Evolutionary conservation across 30 jellyfish, hydroid and myxozoan species (phyloP), one percentile per base, ranked within the genome.

Genomic region (Aurelia aurita): DNA sequence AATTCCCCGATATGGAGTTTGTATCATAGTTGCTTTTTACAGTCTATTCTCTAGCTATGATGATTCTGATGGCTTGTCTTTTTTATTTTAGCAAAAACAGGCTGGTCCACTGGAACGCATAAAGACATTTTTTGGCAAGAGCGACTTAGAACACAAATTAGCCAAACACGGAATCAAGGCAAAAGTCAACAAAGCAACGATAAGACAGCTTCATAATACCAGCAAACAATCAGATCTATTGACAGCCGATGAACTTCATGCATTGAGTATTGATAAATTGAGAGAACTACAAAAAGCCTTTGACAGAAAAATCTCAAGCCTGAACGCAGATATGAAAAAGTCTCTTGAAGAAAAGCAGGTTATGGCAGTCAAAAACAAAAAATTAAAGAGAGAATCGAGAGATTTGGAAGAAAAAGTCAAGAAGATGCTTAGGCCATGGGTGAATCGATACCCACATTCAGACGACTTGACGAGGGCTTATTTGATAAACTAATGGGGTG

Each of bases 241-340:
- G 58, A 13, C 95, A 54, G 35, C 59, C 19, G 97, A 78, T 32
- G 97, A 90, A 51, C 72, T 90, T 46, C 58, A 75, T 64, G 60
- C 80, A 47, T 53, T 90, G 85, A 15, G 80, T 23, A 58, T 74
- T 16, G 97, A 84, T 62, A 89, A 70, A 26, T 77, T 81, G 21
- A n/a, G 45, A 15, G 77, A 81, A 54, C 15, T 81, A 67, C 34
- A 21, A 4, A 51, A 57, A 0, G 51, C 85, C n/a, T 26, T 81
- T 69, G 80, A 53, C 29, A 43, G 59, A 26, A 76, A 81, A 35
- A 68, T 68, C 3, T 16, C 26, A 1, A 32, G 18, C 7, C 47
- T 81, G 51, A 81, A 81, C 39, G 14, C 68, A 3, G 91, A 81
- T 27, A 67, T 81, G 85, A 59, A 12, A 44, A 63, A 67, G 39